Evolutionary conservation across 64 coral and sea anemone species (phyloP), one percentile per base, ranked within the genome.

Genomic region (Cladopsammia gracilis): DNA sequence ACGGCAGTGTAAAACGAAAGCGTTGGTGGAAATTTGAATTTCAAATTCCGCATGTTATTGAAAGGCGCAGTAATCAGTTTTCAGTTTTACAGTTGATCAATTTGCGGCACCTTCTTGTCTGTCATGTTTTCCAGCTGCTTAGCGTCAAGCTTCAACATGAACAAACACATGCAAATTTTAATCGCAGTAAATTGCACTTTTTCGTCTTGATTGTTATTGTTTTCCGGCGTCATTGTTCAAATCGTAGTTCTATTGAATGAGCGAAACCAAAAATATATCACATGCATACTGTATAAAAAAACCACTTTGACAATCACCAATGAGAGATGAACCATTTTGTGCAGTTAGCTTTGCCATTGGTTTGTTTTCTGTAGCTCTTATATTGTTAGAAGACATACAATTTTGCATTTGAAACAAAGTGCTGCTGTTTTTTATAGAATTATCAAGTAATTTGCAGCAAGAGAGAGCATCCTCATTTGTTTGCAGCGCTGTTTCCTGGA

Each of bases 101-200:
- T 69, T 69, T 23, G 18, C 10, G 18, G n/a, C 65, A 25, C 65
- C 65, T 19, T 69, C 18, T 75, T 75, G 46, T 50, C 72, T 20
- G 0, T 10, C 11, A 26, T 25, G 10, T 5, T 14, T 47, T 13
- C 16, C 47, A 5, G 18, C 46, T 49, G 72, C 15, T 80, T 34
- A 13, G 11, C n/a, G 44, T 47, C 9, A 12, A 67, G 67, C 46
- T 64, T 67, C 44, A 82, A 60, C 26, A 64, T 81, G 56, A 62
- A 81, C 56, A 10, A 62, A 26, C 49, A 24, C 42, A 84, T 84
- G 80, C 60, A 84, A 84, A 84, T 84, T 82, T 77, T 68, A 16
- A 25, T 48, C 78, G 58, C 43, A 83, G 60, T 16, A 83, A 49
- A 83, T 26, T 62, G 59, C 34, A 64, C 44, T 25, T 16, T n/a